Percentiles rank a stretch among this genome's conserved stretches.
Conservation (phyloP, 1,140 invertebrate genomes). For the Oryzaephilus surinamensis region DNA sequence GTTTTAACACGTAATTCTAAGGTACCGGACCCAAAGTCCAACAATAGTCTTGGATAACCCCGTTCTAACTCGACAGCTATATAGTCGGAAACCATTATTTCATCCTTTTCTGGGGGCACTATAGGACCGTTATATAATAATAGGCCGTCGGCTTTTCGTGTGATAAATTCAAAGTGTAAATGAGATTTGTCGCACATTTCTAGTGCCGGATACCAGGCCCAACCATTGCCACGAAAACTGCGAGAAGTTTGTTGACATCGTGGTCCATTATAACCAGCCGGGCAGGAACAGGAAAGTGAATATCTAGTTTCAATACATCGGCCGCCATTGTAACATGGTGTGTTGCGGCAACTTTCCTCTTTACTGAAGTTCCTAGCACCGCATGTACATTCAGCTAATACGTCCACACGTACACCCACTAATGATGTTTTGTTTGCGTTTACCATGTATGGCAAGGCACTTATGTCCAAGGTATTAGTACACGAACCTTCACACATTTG, state of each 20-base stretch:
- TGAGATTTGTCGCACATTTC: constrained; percentile 94
- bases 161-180: constrained; percentile 91
- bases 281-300: constrained; percentile 81
- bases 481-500: constrained; percentile 93
- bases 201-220: constrained; percentile 91
- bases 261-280: constrained; percentile 82
- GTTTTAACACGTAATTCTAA: constrained; percentile 82
- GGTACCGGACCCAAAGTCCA: constrained; percentile 93
- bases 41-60: constrained; percentile 78
- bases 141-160: constrained; percentile 80
- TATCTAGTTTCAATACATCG: constrained; percentile 82
- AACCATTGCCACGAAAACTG: constrained; percentile 84
- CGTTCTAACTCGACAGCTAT: constrained; percentile 86
- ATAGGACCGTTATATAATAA: constrained; percentile 95
- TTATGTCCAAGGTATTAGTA: constrained; percentile 83
- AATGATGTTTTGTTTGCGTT: constrained; percentile 94
- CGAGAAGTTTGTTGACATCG: constrained; percentile 91
- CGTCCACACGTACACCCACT: constrained; percentile 82
- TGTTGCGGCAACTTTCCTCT: constrained; percentile 77
- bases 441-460: constrained; percentile 83
- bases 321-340: constrained; percentile 90
- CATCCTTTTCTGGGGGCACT: constrained; percentile 78
- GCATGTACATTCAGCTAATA: constrained; percentile 83
- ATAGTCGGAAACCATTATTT: constrained; percentile 84
- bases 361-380: constrained; percentile 84